Conservation (phyloP, 2,113 vertebrate genomes). For the Rhinoptilus africanus region DNA sequence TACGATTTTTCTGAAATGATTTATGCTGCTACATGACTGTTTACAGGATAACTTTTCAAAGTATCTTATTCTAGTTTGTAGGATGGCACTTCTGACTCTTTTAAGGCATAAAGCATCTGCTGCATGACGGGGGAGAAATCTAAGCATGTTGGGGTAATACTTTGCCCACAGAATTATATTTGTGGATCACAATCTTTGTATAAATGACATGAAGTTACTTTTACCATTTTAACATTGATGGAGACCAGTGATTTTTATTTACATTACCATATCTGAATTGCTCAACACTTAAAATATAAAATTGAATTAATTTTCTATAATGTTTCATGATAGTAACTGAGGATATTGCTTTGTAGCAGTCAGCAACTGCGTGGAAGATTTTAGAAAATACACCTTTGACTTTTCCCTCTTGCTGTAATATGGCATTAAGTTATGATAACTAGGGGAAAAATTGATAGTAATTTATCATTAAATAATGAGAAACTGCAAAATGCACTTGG, state of each 20-base stretch:
- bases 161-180: neutral
- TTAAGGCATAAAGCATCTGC: neutral
- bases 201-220: conserved; percentile 1
- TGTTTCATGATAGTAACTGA: neutral
- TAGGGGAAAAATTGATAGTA: neutral
- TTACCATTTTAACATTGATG: neutral
- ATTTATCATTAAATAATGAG: neutral
- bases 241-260: conserved; percentile 31
- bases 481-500: neutral
- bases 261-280: neutral
- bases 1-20: neutral
- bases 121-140: neutral
- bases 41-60: no score
- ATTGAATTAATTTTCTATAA: neutral
- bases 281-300: neutral
- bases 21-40: neutral
- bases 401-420: neutral
- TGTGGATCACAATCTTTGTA: neutral
- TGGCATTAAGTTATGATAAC: neutral
- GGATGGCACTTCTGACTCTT: neutral
- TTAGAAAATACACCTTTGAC: neutral
- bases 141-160: neutral
- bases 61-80: neutral
- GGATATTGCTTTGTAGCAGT: neutral
- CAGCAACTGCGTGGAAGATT: neutral